Conservation (phyloP, 2,888 invertebrate species). For the Drosophila fulvimacula region DNA sequence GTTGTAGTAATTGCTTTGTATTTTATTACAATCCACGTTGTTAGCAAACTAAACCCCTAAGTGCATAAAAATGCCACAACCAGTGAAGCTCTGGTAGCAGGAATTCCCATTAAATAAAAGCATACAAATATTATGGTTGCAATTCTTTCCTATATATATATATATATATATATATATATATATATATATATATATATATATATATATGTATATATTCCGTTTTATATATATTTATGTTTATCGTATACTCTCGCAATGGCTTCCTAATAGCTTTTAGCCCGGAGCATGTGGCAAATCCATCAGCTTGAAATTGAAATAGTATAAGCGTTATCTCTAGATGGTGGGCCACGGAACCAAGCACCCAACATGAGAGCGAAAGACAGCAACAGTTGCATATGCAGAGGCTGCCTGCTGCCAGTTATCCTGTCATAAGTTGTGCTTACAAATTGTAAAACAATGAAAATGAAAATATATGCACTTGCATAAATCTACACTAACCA, state of each 20-base stretch:
- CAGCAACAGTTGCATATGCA: constrained; percentile 36
- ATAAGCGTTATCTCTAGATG: constrained; percentile 33
- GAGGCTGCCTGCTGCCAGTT: constrained; percentile 42
- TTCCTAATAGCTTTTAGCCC: constrained; percentile 74
- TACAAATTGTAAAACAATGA: constrained; percentile 80
- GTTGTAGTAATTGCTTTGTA: background rate
- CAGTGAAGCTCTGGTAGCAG: constrained; percentile 17
- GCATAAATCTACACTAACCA: constrained; percentile 65
- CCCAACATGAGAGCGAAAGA: background rate
- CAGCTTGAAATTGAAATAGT: constrained; percentile 65
- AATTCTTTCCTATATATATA: background rate
- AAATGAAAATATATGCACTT: constrained; percentile 73
- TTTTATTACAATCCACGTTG: background rate
- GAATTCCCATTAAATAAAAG: constrained; percentile 47
- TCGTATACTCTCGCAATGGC: constrained; percentile 59
- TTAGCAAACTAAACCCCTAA: constrained; percentile 1
- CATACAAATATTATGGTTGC: constrained; percentile 17
- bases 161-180: constrained; percentile 10
- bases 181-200: background rate
- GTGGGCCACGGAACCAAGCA: background rate
- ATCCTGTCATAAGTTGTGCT: constrained; percentile 79
- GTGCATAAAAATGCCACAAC: constrained; percentile 10
- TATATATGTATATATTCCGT: constrained; percentile 12
- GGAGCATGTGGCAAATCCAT: constrained; percentile 62
- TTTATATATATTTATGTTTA: constrained; percentile 14